Conservation (phyloP, 2,113 vertebrate genomes). For the Colius striatus region DNA sequence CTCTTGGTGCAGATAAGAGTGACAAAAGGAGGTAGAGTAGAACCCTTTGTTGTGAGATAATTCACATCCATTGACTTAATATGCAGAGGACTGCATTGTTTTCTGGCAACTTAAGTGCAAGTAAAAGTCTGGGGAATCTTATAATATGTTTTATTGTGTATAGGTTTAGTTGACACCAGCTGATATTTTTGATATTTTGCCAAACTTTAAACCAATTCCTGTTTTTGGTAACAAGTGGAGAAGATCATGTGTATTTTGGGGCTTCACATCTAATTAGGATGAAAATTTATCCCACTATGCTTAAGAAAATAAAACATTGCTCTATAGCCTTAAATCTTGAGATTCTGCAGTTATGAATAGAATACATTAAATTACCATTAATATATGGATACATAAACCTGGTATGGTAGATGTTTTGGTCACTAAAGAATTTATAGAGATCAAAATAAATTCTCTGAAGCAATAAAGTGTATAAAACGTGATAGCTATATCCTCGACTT, state of each 20-base stretch:
- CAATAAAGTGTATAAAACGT: not conserved
- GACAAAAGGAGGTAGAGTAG: not conserved
- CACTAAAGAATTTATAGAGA: not conserved
- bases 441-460: not conserved
- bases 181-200: not conserved
- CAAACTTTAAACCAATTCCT: not conserved
- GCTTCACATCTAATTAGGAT: not conserved
- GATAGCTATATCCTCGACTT: not conserved
- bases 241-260: not conserved
- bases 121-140: not conserved
- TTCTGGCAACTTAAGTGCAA: not conserved
- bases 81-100: not conserved
- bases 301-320: not conserved
- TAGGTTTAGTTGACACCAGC: not conserved
- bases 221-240: not conserved
- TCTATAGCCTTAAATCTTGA: not conserved
- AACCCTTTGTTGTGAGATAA: not conserved
- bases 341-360: not conserved
- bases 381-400: not conserved
- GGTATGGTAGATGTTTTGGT: not conserved
- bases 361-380: not conserved
- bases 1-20: not conserved
- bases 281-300: not conserved
- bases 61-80: accelerated
- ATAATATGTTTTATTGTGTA: not conserved